Conservation (phyloP, 2,797 vertebrate genomes). For the Chaenodraco wilsoni region DNA sequence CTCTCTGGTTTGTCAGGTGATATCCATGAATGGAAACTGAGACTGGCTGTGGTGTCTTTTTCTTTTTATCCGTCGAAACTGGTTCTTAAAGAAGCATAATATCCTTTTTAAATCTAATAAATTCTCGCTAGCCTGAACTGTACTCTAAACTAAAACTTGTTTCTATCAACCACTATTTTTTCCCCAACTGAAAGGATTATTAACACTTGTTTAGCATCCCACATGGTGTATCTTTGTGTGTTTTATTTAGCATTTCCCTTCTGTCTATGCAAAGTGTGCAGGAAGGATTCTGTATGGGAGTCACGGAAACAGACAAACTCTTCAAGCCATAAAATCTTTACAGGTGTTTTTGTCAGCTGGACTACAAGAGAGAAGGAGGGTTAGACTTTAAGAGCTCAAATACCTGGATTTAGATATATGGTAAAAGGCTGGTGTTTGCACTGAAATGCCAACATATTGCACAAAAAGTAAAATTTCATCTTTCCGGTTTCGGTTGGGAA, state of each 20-base stretch:
- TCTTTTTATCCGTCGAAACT: conserved; percentile 10
- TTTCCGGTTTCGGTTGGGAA: not conserved
- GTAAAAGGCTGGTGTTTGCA: not conserved
- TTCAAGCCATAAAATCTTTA: conserved; percentile 49
- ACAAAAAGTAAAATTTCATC: not conserved
- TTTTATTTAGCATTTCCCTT: not conserved
- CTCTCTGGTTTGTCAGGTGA: conserved; percentile 25
- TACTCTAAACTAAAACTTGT: not conserved
- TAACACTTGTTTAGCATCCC: not conserved
- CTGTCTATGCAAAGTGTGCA: not conserved
- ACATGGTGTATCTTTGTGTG: not conserved
- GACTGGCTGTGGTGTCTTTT: conserved; percentile 10
- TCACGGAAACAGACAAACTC: conserved; percentile 52
- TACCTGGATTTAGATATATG: not conserved
- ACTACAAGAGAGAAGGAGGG: not conserved
- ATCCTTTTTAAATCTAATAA: not conserved
- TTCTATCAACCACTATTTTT: not conserved
- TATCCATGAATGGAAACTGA: conserved; percentile 11
- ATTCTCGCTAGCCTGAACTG: not conserved
- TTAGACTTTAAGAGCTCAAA: conserved; percentile 20
- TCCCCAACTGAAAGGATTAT: not conserved
- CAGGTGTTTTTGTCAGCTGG: conserved; percentile 8
- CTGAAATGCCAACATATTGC: not conserved
- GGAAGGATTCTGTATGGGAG: conserved; percentile 24
- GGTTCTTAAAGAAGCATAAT: not conserved